Conservation (phyloP, 2,888 invertebrate species). For the Drosophila vallismaia region DNA sequence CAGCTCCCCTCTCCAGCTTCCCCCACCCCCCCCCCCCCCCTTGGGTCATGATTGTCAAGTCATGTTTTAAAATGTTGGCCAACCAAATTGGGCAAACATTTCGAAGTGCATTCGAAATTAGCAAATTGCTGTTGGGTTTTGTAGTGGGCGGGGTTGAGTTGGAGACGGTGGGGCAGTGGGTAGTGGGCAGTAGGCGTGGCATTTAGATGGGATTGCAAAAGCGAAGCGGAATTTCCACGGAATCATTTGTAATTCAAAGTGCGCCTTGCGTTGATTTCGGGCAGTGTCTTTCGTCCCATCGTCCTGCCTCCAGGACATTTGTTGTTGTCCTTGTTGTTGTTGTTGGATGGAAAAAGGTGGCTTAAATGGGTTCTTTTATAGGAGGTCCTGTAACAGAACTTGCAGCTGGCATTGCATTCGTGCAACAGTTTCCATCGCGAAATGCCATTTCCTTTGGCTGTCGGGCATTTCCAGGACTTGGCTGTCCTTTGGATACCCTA, state of each 20-base stretch:
- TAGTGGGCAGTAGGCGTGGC: slow-evolving; percentile 36
- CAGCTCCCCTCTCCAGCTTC: not conserved
- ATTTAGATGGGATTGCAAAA: slow-evolving; percentile 32
- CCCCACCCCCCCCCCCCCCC: slow-evolving; percentile 8
- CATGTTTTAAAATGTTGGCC: slow-evolving; percentile 77
- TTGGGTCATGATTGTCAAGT: slow-evolving; percentile 74
- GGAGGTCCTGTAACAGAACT: slow-evolving; percentile 6
- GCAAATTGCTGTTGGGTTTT: slow-evolving; percentile 55
- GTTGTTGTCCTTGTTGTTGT: not conserved
- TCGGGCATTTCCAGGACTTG: slow-evolving; percentile 8
- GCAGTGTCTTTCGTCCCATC: slow-evolving; percentile 49
- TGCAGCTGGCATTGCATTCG: slow-evolving; percentile 26
- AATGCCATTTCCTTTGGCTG: slow-evolving; percentile 49
- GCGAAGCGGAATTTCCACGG: slow-evolving; percentile 22
- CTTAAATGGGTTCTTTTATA: not conserved
- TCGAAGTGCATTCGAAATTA: slow-evolving; percentile 73
- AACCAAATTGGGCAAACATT: slow-evolving; percentile 78
- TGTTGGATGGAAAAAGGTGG: not conserved
- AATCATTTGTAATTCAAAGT: slow-evolving; percentile 76
- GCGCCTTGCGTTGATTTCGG: slow-evolving; percentile 66
- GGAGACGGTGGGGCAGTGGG: slow-evolving; percentile 30
- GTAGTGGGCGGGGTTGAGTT: slow-evolving; percentile 14
- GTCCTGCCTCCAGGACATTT: slow-evolving; percentile 5
- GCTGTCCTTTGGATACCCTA: slow-evolving; percentile 18
- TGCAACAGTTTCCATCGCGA: slow-evolving; percentile 69